phyloP scores from a whole-genome alignment of 2,113 vertebrate genomes.

The Tor tambroides region DNA sequence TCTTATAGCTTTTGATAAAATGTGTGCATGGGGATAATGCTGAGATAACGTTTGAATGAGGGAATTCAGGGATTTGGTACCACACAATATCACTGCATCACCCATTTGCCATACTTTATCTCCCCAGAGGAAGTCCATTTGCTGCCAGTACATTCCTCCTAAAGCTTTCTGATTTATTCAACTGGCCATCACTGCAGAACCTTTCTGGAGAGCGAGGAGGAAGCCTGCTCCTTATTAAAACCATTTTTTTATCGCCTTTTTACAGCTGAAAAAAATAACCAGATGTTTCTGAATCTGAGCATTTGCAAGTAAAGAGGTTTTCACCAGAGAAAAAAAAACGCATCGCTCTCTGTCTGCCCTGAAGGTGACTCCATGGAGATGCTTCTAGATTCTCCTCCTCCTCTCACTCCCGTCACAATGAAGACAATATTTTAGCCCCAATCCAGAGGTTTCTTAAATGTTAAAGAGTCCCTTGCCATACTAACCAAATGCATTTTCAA shows the following conservation, averaged over 20 bases:
- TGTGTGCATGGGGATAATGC: neutral
- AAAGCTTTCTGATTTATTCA: slow-evolving; percentile 69
- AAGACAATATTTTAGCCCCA: slow-evolving; percentile 37
- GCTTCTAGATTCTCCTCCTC: slow-evolving; percentile 39
- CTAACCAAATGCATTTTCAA: neutral
- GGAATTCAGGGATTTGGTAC: slow-evolving; percentile 22
- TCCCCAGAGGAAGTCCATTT: slow-evolving; percentile 64
- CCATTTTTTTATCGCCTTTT: slow-evolving; percentile 62
- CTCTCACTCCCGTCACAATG: slow-evolving; percentile 56
- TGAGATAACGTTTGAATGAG: neutral
- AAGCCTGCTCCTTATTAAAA: slow-evolving; percentile 74
- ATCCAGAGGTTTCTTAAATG: neutral
- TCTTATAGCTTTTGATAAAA: slow-evolving; percentile 16
- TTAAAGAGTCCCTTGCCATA: neutral
- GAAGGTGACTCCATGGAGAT: slow-evolving; percentile 69
- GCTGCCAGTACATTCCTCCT: slow-evolving; percentile 69
- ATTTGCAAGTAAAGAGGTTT: slow-evolving; percentile 70
- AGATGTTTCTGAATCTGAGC: slow-evolving; percentile 71
- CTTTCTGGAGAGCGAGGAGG: slow-evolving; percentile 65
- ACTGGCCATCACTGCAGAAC: slow-evolving; percentile 62
- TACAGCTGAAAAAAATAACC: slow-evolving; percentile 56
- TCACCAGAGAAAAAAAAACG: slow-evolving; percentile 37
- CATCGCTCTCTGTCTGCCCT: slow-evolving; percentile 57
- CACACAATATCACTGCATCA: slow-evolving; percentile 58
- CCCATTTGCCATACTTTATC: slow-evolving; percentile 50